Evolutionary conservation across 1,140 invertebrate genomes (phyloP).

Genomic region (Ceratina japonica): DNA sequence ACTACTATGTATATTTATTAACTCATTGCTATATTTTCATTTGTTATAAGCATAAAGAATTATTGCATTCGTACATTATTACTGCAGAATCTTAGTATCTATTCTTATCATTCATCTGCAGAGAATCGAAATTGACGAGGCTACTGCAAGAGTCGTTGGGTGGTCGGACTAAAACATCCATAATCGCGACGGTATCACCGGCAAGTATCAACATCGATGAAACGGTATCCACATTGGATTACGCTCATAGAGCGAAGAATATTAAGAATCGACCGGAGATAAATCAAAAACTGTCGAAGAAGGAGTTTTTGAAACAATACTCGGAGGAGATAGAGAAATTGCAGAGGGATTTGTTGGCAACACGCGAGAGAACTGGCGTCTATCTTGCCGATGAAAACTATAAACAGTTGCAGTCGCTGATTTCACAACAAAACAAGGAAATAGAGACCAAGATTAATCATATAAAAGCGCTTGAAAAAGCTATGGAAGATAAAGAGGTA

Average conservation of each 20-base stretch:
- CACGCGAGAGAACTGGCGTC: slow-evolving; percentile 90
- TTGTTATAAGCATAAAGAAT: no score
- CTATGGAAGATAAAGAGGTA: slow-evolving; percentile 82
- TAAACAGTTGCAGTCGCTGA: slow-evolving; percentile 85
- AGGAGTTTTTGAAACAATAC: slow-evolving; percentile 92
- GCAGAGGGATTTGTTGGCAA: slow-evolving; percentile 89
- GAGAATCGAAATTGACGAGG: slow-evolving; percentile 91
- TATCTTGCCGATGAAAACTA: slow-evolving; percentile 93
- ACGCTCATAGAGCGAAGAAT: slow-evolving; percentile 96
- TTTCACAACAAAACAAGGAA: slow-evolving; percentile 86
- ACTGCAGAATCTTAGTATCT: no score
- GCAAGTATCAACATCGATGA: slow-evolving; percentile 93
- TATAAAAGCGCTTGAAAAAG: slow-evolving; percentile 85
- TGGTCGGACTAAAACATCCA: slow-evolving; percentile 95
- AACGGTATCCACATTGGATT: slow-evolving; percentile 96
- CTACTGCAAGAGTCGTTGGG: slow-evolving; percentile 97
- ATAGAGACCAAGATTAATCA: slow-evolving; percentile 86
- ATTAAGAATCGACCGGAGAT: slow-evolving; percentile 97
- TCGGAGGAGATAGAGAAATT: slow-evolving; percentile 94
- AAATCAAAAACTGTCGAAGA: slow-evolving; percentile 95
- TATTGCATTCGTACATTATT: neutral
- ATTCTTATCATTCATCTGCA: slow-evolving; percentile 13
- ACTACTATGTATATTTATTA: no score
- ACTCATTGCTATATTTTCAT: no score
- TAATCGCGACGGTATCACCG: slow-evolving; percentile 97